Conservation (phyloP, 2,888 invertebrate species). For the Bursaphelenchus okinawaensis region DNA sequence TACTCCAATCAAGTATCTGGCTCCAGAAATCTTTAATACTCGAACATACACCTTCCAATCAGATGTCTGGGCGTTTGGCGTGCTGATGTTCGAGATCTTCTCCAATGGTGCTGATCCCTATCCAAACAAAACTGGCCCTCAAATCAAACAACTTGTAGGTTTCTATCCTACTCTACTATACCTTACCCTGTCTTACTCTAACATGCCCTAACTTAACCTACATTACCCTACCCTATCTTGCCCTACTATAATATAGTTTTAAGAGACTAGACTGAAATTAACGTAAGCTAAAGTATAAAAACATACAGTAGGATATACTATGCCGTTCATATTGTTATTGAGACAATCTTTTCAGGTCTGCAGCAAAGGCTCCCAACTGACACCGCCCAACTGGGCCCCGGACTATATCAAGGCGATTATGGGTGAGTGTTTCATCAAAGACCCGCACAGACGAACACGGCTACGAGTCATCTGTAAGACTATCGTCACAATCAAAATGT, state of each 20-base stretch:
- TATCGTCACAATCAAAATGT: neutral
- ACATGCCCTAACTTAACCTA: no score
- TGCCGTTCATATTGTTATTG: no score
- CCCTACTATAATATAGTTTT: no score
- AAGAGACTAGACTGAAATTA: no score
- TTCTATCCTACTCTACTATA: no score
- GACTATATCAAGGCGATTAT: neutral
- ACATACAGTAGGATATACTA: no score
- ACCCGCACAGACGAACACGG: neutral
- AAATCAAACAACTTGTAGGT: slow-evolving; percentile 16
- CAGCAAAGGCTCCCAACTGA: no score
- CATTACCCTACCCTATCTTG: no score
- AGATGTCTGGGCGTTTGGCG: slow-evolving; percentile 24
- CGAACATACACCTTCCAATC: slow-evolving; percentile 13
- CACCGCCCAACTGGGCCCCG: neutral
- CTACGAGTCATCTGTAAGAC: neutral
- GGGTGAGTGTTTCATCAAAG: neutral
- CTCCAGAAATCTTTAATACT: slow-evolving; percentile 26
- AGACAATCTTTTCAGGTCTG: neutral
- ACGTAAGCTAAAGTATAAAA: no score
- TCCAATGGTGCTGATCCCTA: slow-evolving; percentile 23
- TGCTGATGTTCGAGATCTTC: slow-evolving; percentile 22
- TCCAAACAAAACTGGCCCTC: slow-evolving; percentile 11
- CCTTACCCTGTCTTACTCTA: no score
- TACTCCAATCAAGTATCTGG: slow-evolving; percentile 25